Percentiles rank a stretch among this genome's conserved stretches.
Conservation (phyloP, 2,888 invertebrate species). For the Celastrina argiolus region DNA sequence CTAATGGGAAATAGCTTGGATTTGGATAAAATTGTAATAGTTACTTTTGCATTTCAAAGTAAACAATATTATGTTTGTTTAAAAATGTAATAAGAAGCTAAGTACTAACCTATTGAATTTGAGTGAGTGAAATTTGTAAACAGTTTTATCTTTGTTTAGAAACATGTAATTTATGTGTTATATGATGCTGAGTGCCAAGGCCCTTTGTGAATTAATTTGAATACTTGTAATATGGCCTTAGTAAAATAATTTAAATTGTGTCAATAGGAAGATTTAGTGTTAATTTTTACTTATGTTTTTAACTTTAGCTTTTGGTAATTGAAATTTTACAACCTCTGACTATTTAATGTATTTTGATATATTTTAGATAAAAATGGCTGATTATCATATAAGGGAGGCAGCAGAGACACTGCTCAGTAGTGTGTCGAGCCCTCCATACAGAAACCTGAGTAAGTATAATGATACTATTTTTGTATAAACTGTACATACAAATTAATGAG, state of each 20-base stretch:
- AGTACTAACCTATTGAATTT: too few species aligned
- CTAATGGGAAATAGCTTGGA: background rate
- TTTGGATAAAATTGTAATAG: background rate
- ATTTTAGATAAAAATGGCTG: conserved; percentile 47
- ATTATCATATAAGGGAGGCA: conserved; percentile 65
- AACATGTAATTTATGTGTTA: background rate
- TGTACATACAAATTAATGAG: background rate
- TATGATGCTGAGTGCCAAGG: background rate
- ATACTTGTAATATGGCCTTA: background rate
- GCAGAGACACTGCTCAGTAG: conserved; percentile 72
- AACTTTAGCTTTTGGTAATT: background rate
- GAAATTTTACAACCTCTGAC: background rate
- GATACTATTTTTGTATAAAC: conserved; percentile 18
- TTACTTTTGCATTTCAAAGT: background rate
- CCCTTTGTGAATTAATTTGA: background rate
- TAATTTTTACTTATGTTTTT: background rate
- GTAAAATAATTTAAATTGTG: background rate
- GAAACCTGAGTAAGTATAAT: conserved; percentile 53
- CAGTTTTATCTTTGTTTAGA: background rate
- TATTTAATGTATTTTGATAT: background rate
- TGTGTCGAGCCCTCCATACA: conserved; percentile 53
- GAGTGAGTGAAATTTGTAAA: too few species aligned
- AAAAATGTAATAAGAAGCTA: background rate
- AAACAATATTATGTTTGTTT: background rate
- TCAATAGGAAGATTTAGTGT: background rate